These are phyloP conservation scores for Brenthis daphne DNA, from an alignment of 2,888 invertebrate species.

Conservation along the genomic window DNA sequence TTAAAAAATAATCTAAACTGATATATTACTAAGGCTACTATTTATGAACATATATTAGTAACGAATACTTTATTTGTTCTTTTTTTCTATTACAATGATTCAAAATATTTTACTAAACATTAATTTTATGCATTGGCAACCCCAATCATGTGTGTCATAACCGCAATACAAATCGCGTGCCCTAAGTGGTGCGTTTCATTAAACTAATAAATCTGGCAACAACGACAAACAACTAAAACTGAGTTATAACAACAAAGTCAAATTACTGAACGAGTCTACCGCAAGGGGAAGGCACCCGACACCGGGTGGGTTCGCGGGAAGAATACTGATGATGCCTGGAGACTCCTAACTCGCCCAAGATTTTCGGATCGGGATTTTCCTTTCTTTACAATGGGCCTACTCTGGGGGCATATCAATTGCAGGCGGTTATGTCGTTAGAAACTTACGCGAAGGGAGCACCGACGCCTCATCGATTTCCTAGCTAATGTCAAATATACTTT, in stretches of 20 bases:
- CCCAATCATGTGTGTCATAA: slow-evolving; percentile 23
- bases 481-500: slow-evolving; percentile 55
- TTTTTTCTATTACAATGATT: no score
- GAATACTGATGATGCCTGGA: slow-evolving; percentile 73
- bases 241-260: slow-evolving; percentile 82
- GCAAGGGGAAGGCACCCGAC: slow-evolving; percentile 58
- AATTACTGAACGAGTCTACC: slow-evolving; percentile 81
- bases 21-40: no score
- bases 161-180: slow-evolving; percentile 45
- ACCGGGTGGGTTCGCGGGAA: slow-evolving; percentile 68
- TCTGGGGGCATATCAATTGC: slow-evolving; percentile 82
- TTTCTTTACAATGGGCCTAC: slow-evolving; percentile 83
- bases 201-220: slow-evolving; percentile 78
- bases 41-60: no score
- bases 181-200: slow-evolving; percentile 66
- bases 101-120: not conserved
- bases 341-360: slow-evolving; percentile 77
- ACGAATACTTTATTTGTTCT: no score
- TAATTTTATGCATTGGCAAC: not conserved
- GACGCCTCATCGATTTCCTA: slow-evolving; percentile 73
- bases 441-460: slow-evolving; percentile 67
- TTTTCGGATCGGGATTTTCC: slow-evolving; percentile 82
- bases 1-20: no score
- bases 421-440: slow-evolving; percentile 83
- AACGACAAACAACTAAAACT: slow-evolving; percentile 79